These are phyloP conservation scores for Botrylloides violaceus DNA, from an alignment of 23 tunicate genomes.

Conservation along the genomic window DNA sequence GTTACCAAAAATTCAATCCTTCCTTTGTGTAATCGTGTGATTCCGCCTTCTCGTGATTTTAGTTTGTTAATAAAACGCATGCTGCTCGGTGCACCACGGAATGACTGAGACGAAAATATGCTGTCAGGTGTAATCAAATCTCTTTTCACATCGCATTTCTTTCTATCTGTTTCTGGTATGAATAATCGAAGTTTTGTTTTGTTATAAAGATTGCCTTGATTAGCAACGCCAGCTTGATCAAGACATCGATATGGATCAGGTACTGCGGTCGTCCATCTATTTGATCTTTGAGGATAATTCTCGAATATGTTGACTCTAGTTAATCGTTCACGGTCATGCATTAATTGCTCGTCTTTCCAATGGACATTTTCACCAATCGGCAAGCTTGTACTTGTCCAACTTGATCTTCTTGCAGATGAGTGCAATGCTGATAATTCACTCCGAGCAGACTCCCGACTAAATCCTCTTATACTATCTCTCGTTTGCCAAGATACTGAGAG, in stretches of 20 bases:
- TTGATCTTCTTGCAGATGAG: background rate
- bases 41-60: constrained; percentile 46
- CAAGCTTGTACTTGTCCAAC: background rate
- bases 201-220: constrained; percentile 50
- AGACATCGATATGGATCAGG: constrained; percentile 37
- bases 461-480: background rate
- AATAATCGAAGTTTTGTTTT: constrained; percentile 55
- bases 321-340: background rate
- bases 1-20: constrained; percentile 29
- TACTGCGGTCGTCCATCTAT: constrained; percentile 53
- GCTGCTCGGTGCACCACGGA: constrained; percentile 40
- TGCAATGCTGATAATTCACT: background rate
- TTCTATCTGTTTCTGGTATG: constrained; percentile 29
- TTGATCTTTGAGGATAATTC: constrained; percentile 50
- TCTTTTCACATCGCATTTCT: constrained; percentile 20
- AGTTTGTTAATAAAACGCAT: constrained; percentile 70
- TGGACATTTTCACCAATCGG: background rate
- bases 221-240: constrained; percentile 45
- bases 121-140: constrained; percentile 82
- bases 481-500: background rate
- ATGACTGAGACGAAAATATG: constrained; percentile 60
- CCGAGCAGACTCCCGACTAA: constrained; percentile 4
- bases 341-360: background rate
- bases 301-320: constrained; percentile 33
- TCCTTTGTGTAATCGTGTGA: constrained; percentile 41